Percentiles rank a stretch among this genome's conserved stretches.
Conservation (phyloP, 2,888 invertebrate species). For the Amphipoea lucens region DNA sequence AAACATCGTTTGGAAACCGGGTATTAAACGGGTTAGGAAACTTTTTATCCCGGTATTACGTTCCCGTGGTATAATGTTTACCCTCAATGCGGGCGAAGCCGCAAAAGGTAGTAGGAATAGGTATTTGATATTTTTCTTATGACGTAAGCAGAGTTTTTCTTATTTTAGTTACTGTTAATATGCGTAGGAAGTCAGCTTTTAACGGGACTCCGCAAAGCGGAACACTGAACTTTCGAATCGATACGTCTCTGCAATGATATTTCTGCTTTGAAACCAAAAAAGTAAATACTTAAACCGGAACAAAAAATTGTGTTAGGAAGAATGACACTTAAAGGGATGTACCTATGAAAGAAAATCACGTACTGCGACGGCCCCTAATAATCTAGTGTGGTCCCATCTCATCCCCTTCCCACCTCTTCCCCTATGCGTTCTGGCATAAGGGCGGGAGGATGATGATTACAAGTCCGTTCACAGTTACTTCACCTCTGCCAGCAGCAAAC, state of each 20-base stretch:
- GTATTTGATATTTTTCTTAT: neutral
- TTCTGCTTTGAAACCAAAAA: neutral
- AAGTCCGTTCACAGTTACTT: neutral
- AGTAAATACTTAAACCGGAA: neutral
- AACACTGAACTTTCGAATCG: constrained; percentile 27
- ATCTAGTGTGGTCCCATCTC: neutral
- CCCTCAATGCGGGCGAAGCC: neutral
- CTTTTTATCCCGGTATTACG: neutral
- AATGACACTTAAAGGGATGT: neutral
- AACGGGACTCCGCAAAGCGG: constrained; percentile 25
- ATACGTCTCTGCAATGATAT: constrained; percentile 8
- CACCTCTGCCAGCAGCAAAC: neutral
- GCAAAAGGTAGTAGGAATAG: neutral
- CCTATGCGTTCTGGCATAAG: neutral
- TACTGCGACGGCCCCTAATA: neutral
- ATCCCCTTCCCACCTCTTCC: too few relatives aligned
- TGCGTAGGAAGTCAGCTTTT: constrained; percentile 14
- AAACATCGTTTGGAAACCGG: neutral
- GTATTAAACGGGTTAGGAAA: neutral
- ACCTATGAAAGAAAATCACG: neutral
- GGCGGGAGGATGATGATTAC: neutral
- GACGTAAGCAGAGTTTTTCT: neutral
- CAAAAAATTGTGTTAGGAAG: neutral
- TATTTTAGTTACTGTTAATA: neutral
- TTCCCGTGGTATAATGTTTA: neutral